Conservation (phyloP, 2,888 invertebrate genomes). For the Nemotelus pantherinus region DNA sequence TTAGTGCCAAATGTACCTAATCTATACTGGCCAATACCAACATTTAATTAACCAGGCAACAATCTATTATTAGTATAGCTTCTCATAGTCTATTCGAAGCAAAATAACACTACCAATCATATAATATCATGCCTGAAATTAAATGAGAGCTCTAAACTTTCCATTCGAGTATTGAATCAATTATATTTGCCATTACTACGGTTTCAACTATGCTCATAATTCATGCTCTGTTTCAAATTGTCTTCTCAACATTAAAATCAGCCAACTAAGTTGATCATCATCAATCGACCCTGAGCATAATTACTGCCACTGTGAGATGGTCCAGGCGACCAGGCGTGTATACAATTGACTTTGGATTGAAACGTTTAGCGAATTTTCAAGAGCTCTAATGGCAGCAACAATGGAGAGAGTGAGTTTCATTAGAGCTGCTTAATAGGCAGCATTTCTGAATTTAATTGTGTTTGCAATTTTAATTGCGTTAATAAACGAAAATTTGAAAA, state of each 20-base stretch:
- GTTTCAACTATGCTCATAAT: not conserved
- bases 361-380: slow-evolving; percentile 33
- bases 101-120: too few species aligned
- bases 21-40: too few species aligned
- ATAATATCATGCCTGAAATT: too few species aligned
- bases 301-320: not conserved
- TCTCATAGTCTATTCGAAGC: too few species aligned
- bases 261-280: not conserved
- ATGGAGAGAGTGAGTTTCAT: not conserved
- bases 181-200: not conserved
- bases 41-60: too few species aligned
- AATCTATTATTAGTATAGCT: too few species aligned
- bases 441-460: not conserved
- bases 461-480: not conserved
- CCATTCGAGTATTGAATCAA: too few species aligned
- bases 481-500: slow-evolving; percentile 27
- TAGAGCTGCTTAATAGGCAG: slow-evolving; percentile 3
- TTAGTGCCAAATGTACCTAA: too few species aligned
- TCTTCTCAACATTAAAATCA: slow-evolving; percentile 6
- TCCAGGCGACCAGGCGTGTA: slow-evolving; percentile 1
- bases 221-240: slow-evolving; percentile 18
- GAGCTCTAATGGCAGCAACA: slow-evolving; percentile 12
- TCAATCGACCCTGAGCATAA: not conserved
- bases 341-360: slow-evolving; percentile 16
- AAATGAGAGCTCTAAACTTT: too few species aligned